Evolutionary conservation across 2,797 vertebrate genomes (phyloP), one percentile per base, ranked within the genome.

Genomic region (Chaunax sp.): DNA sequence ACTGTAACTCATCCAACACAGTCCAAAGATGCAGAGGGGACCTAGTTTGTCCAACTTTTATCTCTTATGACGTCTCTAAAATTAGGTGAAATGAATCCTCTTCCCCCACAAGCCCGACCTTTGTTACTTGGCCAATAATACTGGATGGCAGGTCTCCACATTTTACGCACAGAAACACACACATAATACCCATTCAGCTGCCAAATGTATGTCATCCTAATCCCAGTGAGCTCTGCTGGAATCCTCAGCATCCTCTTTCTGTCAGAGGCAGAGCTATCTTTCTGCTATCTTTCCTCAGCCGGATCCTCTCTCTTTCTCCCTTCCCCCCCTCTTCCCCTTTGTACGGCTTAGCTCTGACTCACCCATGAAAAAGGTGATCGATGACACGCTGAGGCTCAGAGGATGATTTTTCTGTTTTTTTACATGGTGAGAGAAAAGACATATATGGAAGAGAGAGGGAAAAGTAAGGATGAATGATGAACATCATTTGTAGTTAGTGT

Each of bases 141-240:
- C 33, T 56, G 33, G 37, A 57, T 80, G 60, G 77, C 57, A 64
- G 50, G 16, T 15, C 62, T 19, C 41, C 64, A 52, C 38, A 52
- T 51, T 69, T 22, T 49, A 16, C 54, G 35, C 59, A 82, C 12
- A 47, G 13, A 64, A 65, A 70, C 41, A 47, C 38, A 77, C 25
- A 33, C 30, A 68, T 52, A 71, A 54, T 45, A 57, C 13, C 14
- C 12, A 16, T 9, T 51, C 26, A 43, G 33, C 49, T 61, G 75
- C 78, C 83, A 85, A 73, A 77, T 22, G 13, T 57, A 46, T 83
- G 74, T 85, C 75, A 68, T 64, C 46, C 35, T 77, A 83, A 84
- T 77, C 77, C 75, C 61, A 37, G 16, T 16, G 68, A 85, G 56
- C 67, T 52, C 18, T 16, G 41, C 25, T 55, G 37, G 83, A 83